Percentiles rank a stretch among this genome's conserved stretches.
Evolutionary conservation across 1,140 invertebrate genomes (phyloP).

Genomic region (Helicoverpa zea): DNA sequence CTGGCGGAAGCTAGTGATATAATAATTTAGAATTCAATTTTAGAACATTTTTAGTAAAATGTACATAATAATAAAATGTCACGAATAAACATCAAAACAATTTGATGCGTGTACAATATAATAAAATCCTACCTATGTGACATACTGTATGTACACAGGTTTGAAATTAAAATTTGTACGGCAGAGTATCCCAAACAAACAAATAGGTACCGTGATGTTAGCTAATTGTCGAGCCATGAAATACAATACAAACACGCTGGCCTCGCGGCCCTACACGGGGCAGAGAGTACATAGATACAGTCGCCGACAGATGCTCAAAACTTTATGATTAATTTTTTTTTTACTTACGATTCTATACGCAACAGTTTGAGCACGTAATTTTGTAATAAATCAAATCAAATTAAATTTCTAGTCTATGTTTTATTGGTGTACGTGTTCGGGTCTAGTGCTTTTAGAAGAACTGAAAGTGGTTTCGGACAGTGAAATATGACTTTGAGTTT

Average conservation of each 20-base stretch:
- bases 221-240: constrained; percentile 69
- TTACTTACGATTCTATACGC: neutral
- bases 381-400: constrained; percentile 5
- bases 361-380: neutral
- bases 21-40: too few relatives aligned
- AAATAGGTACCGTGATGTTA: constrained; percentile 61
- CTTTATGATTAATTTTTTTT: constrained; percentile 31
- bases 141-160: neutral
- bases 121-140: too few relatives aligned
- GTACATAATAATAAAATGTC: too few relatives aligned
- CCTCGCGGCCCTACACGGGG: neutral
- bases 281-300: neutral
- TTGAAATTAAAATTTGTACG: constrained; percentile 19
- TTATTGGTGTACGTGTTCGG: too few relatives aligned
- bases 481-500: too few relatives aligned
- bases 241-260: constrained; percentile 61
- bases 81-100: too few relatives aligned
- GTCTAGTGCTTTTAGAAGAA: too few relatives aligned
- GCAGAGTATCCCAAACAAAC: constrained; percentile 61
- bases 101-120: too few relatives aligned
- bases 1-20: too few relatives aligned
- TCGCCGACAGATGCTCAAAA: constrained; percentile 1
- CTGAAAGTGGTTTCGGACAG: too few relatives aligned
- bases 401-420: neutral
- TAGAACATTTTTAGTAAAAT: too few relatives aligned